phyloP scores from a whole-genome alignment of 1,140 invertebrate species.

The Notospermus geniculatus region DNA sequence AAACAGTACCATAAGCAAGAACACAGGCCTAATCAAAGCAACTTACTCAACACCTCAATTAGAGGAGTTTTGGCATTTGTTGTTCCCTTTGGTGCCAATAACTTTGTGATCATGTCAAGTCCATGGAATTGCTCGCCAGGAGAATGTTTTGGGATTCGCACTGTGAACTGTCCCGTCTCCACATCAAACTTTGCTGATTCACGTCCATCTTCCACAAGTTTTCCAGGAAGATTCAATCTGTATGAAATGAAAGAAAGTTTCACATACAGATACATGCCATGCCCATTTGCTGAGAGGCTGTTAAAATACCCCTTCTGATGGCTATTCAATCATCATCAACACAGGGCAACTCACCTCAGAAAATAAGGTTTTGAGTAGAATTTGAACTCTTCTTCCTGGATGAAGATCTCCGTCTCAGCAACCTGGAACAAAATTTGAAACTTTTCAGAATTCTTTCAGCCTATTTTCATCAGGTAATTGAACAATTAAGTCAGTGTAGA shows the following conservation, averaged over 20 bases:
- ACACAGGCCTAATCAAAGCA: no score
- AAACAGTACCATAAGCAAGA: no score
- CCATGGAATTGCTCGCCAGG: slow-evolving; percentile 56
- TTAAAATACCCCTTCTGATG: background rate
- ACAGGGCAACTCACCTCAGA: slow-evolving; percentile 61
- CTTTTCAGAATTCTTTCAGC: no score
- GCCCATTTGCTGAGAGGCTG: background rate
- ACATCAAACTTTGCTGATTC: slow-evolving; percentile 67
- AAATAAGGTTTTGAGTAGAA: slow-evolving; percentile 79
- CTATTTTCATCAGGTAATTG: no score
- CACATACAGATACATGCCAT: no score
- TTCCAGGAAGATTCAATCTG: slow-evolving; percentile 50
- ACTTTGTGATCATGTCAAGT: slow-evolving; percentile 57
- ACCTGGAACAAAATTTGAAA: slow-evolving; percentile 28
- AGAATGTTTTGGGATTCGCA: slow-evolving; percentile 68
- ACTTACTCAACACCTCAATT: slow-evolving; percentile 52
- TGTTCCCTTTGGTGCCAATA: slow-evolving; percentile 45
- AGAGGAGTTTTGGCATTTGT: slow-evolving; percentile 27
- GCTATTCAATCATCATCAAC: background rate
- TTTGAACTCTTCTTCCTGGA: slow-evolving; percentile 69
- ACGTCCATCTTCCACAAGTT: slow-evolving; percentile 46
- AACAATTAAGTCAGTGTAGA: no score
- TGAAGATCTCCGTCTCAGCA: slow-evolving; percentile 70
- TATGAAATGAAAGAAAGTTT: slow-evolving; percentile 19
- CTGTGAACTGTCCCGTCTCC: slow-evolving; percentile 68